Conservation (phyloP, 1,140 invertebrate species). For the Dendroctonus valens region DNA sequence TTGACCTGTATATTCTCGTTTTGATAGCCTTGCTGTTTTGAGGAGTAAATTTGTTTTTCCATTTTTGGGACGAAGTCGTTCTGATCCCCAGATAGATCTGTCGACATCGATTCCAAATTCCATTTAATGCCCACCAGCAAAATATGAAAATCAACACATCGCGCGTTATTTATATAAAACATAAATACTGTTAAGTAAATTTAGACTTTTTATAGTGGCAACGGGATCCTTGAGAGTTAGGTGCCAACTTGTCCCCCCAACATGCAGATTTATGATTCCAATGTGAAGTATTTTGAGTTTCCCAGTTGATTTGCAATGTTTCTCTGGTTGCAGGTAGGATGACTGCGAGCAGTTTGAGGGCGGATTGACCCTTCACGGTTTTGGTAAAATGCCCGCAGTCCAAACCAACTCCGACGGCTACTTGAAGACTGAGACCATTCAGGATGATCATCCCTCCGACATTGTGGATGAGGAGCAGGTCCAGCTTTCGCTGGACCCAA, state of each 20-base stretch:
- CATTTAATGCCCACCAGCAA: too few species aligned
- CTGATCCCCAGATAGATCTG: too few species aligned
- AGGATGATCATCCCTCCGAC: constrained; percentile 44
- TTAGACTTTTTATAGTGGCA: neutral
- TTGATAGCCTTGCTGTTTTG: too few species aligned
- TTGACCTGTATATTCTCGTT: too few species aligned
- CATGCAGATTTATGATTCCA: neutral
- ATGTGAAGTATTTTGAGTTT: neutral
- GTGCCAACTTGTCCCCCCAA: neutral
- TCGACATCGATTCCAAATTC: too few species aligned
- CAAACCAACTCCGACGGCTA: constrained; percentile 26
- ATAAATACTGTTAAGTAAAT: too few species aligned
- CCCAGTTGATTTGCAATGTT: neutral
- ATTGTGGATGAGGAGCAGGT: constrained; percentile 59
- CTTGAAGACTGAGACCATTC: constrained; percentile 42
- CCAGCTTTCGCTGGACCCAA: constrained; percentile 72
- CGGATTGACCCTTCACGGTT: neutral
- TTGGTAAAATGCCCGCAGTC: neutral
- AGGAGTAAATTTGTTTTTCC: too few species aligned
- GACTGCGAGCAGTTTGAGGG: neutral
- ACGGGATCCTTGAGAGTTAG: neutral
- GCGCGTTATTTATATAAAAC: too few species aligned
- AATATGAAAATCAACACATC: too few species aligned
- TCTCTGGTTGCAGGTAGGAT: neutral
- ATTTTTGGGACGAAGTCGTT: too few species aligned